Conservation (phyloP, 1,140 invertebrate genomes). For the Temnothorax nylanderi region DNA sequence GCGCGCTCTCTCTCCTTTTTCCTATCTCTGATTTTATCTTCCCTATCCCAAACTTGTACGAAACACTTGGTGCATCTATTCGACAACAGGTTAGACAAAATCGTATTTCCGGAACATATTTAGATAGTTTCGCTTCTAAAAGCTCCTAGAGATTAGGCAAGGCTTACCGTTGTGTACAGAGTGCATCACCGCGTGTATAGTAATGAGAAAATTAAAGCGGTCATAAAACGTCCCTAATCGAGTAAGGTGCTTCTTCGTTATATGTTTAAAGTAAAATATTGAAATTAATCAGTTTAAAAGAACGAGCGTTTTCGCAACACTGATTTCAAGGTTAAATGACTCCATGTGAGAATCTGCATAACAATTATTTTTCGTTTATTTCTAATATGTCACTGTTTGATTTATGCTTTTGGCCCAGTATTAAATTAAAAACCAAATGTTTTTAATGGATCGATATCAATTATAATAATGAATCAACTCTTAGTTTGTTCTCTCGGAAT, state of each 20-base stretch:
- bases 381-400: neutral
- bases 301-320: neutral
- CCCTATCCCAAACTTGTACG: neutral
- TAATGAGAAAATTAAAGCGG: slow-evolving; percentile 41
- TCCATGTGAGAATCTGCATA: neutral
- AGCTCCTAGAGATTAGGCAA: slow-evolving; percentile 39
- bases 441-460: neutral
- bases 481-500: neutral
- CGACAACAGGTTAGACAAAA: slow-evolving; percentile 29
- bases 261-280: neutral
- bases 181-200: slow-evolving; percentile 18
- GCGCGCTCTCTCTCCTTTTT: neutral
- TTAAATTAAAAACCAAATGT: neutral
- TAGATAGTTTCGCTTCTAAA: slow-evolving; percentile 47
- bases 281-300: neutral
- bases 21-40: neutral
- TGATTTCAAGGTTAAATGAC: too few relatives aligned
- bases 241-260: neutral
- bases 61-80: neutral
- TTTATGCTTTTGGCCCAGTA: neutral
- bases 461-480: neutral
- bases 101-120: slow-evolving; percentile 27
- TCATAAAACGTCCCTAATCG: slow-evolving; percentile 31
- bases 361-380: neutral
- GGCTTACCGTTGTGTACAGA: slow-evolving; percentile 26